These are phyloP conservation scores for Pseudoatta argentina DNA, from an alignment of 1,140 invertebrate species.

Conservation along the genomic window DNA sequence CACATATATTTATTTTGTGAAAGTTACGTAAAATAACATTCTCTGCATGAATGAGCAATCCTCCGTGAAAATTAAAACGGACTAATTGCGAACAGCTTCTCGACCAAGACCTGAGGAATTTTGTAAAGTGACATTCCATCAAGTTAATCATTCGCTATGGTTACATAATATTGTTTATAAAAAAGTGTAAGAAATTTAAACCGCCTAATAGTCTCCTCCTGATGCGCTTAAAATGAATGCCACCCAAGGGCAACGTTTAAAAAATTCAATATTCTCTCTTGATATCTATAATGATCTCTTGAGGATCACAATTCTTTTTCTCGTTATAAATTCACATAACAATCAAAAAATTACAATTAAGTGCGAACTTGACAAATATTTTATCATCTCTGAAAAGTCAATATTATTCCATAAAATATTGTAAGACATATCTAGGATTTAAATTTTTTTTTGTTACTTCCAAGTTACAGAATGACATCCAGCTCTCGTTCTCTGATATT, in stretches of 20 bases:
- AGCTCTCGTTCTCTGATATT: slow-evolving; percentile 8
- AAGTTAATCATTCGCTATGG: slow-evolving; percentile 46
- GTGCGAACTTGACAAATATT: not conserved
- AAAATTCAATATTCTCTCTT: slow-evolving; percentile 26
- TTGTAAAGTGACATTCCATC: slow-evolving; percentile 38
- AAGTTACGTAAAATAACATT: slow-evolving; percentile 9
- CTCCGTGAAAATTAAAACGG: not conserved
- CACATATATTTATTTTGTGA: not conserved
- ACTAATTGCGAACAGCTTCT: slow-evolving; percentile 28
- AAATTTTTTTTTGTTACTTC: slow-evolving; percentile 17
- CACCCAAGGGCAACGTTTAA: slow-evolving; percentile 50
- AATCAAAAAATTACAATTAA: slow-evolving; percentile 29
- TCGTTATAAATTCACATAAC: slow-evolving; percentile 25
- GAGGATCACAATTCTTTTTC: slow-evolving; percentile 19
- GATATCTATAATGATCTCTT: not conserved
- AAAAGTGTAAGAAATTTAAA: slow-evolving; percentile 49
- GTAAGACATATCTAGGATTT: not conserved
- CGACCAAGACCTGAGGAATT: slow-evolving; percentile 9
- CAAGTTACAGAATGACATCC: not conserved
- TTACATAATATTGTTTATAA: slow-evolving; percentile 57
- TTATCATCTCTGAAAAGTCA: not conserved
- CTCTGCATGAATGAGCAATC: not conserved
- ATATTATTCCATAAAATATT: not conserved
- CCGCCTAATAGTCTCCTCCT: not conserved
- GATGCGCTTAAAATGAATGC: slow-evolving; percentile 23